A percentile compares a stretch with the other conserved stretches of the same genome.
phyloP scores from a whole-genome alignment of 2,797 vertebrate genomes.

The Hoplostethus atlanticus region DNA sequence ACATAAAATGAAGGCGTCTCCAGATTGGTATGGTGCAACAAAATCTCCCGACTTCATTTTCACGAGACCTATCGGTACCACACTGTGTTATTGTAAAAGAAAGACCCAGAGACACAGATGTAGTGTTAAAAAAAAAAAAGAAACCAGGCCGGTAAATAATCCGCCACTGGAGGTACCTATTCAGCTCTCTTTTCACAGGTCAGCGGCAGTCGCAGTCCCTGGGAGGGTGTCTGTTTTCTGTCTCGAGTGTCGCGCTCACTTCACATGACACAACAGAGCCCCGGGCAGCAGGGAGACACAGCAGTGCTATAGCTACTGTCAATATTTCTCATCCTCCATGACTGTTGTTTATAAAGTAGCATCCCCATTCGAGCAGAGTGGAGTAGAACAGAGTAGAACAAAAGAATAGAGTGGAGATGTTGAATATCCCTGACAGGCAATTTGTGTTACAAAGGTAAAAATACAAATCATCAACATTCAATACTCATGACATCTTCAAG shows the following conservation, averaged over 20 bases:
- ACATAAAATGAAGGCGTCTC: background rate
- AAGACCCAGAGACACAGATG: constrained; percentile 6
- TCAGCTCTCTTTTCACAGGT: constrained; percentile 7
- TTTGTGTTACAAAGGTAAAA: no score
- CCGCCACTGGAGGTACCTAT: constrained; percentile 1
- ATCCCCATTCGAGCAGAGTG: no score
- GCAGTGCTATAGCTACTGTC: background rate
- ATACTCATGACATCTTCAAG: no score
- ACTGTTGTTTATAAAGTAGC: background rate
- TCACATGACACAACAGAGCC: constrained; percentile 7
- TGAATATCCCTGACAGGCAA: no score
- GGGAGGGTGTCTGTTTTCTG: constrained; percentile 43
- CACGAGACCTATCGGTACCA: background rate
- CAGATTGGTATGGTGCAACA: background rate
- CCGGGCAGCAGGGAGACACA: background rate
- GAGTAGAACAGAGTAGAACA: no score
- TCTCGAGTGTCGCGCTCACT: constrained; percentile 38
- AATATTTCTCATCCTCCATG: constrained; percentile 1
- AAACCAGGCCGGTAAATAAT: constrained; percentile 10
- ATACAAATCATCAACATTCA: no score
- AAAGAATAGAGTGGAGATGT: no score
- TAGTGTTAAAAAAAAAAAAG: constrained; percentile 8
- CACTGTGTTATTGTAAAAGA: background rate
- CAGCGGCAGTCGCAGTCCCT: constrained; percentile 5
- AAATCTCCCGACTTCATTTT: background rate